Conservation (phyloP, 2,888 invertebrate species). For the Netelia inedita region DNA sequence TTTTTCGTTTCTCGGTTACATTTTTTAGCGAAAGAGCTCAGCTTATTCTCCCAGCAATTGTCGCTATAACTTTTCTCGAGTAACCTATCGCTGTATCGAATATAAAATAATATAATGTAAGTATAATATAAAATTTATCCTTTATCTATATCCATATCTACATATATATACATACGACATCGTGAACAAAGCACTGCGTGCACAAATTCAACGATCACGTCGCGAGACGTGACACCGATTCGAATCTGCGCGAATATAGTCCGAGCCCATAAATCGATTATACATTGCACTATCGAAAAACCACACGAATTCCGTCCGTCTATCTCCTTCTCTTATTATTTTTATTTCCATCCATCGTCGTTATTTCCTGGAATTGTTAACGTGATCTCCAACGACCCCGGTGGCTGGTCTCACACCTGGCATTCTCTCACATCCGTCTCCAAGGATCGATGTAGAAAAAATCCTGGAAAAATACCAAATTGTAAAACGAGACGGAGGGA, state of each 20-base stretch:
- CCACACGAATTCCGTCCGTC: neutral
- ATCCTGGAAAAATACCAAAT: constrained; percentile 16
- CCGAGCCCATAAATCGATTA: constrained; percentile 51
- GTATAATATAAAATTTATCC: no score
- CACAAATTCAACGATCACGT: constrained; percentile 28
- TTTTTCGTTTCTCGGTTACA: neutral
- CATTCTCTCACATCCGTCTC: constrained; percentile 37
- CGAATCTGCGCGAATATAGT: constrained; percentile 26
- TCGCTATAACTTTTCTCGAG: neutral
- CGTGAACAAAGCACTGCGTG: neutral
- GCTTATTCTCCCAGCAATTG: neutral
- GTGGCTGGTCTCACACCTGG: constrained; percentile 32
- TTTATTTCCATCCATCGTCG: constrained; percentile 14
- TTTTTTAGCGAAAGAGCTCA: neutral
- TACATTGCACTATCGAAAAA: constrained; percentile 30
- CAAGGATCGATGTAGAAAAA: neutral
- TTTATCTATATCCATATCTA: neutral
- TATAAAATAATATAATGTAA: no score
- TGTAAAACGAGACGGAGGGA: neutral
- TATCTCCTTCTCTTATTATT: constrained; percentile 19
- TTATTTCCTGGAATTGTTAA: constrained; percentile 46
- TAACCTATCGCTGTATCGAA: neutral
- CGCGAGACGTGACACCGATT: constrained; percentile 41
- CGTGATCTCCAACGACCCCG: constrained; percentile 14
- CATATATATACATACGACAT: neutral